Evolutionary conservation across 2,888 invertebrate species (phyloP), one percentile per base, ranked within the genome.

Genomic region (Hemistola chrysoprasaria): DNA sequence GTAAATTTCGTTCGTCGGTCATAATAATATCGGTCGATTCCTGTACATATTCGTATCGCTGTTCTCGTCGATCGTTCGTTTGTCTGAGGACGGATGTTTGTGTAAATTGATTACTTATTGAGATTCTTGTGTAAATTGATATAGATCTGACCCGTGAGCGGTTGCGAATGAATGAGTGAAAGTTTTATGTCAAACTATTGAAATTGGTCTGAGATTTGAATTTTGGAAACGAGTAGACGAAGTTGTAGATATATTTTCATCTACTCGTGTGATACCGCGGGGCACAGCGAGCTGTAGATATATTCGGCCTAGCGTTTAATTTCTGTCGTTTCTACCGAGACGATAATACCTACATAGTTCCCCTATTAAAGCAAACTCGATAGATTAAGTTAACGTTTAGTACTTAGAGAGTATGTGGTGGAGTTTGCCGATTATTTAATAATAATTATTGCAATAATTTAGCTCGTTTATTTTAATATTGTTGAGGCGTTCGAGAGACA

Each of bases 321-420:
- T 52, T 46, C 50, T 22, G 10, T 27, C 36, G 56, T 29, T 33
- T 32, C 57, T 45, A 47, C 50, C 40, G 35, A 41, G 53, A 37
- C 43, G 49, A 40, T 51, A 48, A 50, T 26, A 27, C 41, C 26
- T 37, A 9, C 28, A 20, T 40, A 33, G 28, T 33, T 38, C 31
- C 22, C 23, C 38, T 37, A 27, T 24, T 30, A 23, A 41, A 24
- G 43, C 40, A 37, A 47, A 46, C 49, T 59, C 59, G 54, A 59
- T 73, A 73, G 68, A 49, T 57, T 71, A 73, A 75, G 73, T 59
- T 68, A 59, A 70, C 62, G 62, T 71, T 66, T 80, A 82, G 85
- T 84, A 83, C 81, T 83, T 85, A 85, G 78, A 49, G 65, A 72
- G 72, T 65, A 64, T 57, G 71, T 74, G 64, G 55, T 68, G 62